Conservation (phyloP, 2,888 invertebrate species). For the Gnatocerus cornutus region DNA sequence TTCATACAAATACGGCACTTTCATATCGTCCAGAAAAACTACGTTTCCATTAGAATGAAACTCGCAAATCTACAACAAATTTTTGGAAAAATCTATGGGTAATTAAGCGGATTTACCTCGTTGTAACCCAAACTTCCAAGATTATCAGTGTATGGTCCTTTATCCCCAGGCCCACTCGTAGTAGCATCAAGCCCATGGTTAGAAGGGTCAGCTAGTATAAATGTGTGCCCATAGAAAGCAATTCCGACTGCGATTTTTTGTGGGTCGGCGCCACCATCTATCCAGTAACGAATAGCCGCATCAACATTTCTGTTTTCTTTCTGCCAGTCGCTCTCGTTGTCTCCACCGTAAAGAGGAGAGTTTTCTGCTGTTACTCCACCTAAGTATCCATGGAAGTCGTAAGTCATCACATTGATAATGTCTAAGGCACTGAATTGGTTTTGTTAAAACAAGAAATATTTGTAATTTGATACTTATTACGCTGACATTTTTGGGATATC, state of each 20-base stretch:
- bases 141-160: conserved; percentile 43
- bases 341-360: conserved; percentile 45
- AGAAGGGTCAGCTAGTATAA: conserved; percentile 23
- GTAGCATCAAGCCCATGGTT: conserved; percentile 39
- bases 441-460: too few relatives aligned
- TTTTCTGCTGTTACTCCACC: conserved; percentile 43
- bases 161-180: conserved; percentile 33
- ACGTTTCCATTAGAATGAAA: conserved; percentile 53
- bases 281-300: conserved; percentile 46
- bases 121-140: conserved; percentile 47
- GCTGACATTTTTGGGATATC: conserved; percentile 73
- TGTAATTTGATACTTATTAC: conserved; percentile 60
- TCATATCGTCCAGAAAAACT: conserved; percentile 61
- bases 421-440: conserved; percentile 36
- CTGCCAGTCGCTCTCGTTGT: conserved; percentile 51
- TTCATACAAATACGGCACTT: conserved; percentile 75
- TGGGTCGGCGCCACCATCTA: conserved; percentile 44
- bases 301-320: conserved; percentile 42
- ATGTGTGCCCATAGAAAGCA: conserved; percentile 45
- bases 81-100: neutral
- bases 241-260: conserved; percentile 42
- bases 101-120: conserved; percentile 33
- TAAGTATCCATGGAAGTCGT: conserved; percentile 42
- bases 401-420: conserved; percentile 45
- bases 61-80: conserved; percentile 49